Evolutionary conservation across 2,113 vertebrate genomes (phyloP).

Genomic region (Micromys minutus): DNA sequence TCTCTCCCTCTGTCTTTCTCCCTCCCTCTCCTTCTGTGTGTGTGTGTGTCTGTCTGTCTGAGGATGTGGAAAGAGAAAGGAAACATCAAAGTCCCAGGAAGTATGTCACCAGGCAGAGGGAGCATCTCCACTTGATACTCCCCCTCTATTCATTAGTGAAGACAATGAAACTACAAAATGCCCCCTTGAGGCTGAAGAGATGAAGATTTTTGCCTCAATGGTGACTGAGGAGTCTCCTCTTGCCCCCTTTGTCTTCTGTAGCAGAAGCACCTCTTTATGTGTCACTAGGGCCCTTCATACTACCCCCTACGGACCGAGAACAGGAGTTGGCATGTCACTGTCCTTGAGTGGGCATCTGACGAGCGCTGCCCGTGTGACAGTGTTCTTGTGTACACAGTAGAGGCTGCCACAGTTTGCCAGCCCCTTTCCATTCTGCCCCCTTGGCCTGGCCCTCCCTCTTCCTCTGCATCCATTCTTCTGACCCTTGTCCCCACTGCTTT

Average conservation of each 20-base stretch:
- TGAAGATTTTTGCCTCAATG: background rate
- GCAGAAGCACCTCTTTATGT: background rate
- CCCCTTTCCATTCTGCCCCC: too few relatives aligned
- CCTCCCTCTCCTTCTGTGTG: too few relatives aligned
- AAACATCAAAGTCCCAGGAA: background rate
- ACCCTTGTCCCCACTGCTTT: background rate
- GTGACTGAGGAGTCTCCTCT: background rate
- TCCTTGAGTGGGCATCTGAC: too few relatives aligned
- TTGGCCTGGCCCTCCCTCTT: background rate
- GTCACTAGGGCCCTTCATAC: background rate
- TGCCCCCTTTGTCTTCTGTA: background rate
- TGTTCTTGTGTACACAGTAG: background rate
- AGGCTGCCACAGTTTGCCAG: fast-evolving
- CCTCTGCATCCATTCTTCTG: background rate
- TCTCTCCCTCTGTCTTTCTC: background rate
- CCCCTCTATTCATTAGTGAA: background rate
- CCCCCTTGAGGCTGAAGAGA: background rate
- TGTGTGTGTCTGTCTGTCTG: background rate
- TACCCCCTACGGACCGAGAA: fast-evolving
- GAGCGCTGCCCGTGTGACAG: fast-evolving
- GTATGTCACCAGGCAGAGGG: fast-evolving
- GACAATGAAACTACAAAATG: background rate
- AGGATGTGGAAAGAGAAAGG: background rate
- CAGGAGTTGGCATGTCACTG: background rate
- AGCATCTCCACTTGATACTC: too few relatives aligned